These are phyloP conservation scores for Anaspis maculata DNA, from an alignment of 2,888 invertebrate genomes.

Conservation along the genomic window DNA sequence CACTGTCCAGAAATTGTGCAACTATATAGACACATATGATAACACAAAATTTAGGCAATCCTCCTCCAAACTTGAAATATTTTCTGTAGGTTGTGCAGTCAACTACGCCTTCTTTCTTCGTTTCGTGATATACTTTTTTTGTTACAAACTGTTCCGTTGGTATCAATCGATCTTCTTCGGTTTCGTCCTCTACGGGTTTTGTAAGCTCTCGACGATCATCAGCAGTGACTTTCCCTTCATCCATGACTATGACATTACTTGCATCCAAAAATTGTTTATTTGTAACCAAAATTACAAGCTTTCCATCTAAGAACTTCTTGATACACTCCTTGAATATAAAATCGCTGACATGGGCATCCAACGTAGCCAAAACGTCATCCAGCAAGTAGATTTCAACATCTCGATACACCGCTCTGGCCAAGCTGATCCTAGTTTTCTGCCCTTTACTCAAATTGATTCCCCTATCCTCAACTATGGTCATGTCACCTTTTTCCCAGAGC, in stretches of 20 bases:
- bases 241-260: slow-evolving; percentile 44
- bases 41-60: slow-evolving; percentile 4
- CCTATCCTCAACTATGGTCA: slow-evolving; percentile 66
- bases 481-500: slow-evolving; percentile 63
- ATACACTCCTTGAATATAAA: slow-evolving; percentile 64
- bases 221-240: slow-evolving; percentile 17
- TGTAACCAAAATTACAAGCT: slow-evolving; percentile 47
- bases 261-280: slow-evolving; percentile 34
- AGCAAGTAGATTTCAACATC: slow-evolving; percentile 65
- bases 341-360: slow-evolving; percentile 62
- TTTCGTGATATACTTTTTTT: slow-evolving; percentile 13
- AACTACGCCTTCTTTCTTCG: slow-evolving; percentile 12
- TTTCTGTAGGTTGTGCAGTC: slow-evolving; percentile 13
- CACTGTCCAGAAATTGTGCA: slow-evolving; percentile 10
- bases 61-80: slow-evolving; percentile 18
- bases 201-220: slow-evolving; percentile 40
- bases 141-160: slow-evolving; percentile 5
- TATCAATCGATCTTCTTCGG: slow-evolving; percentile 5
- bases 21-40: neutral
- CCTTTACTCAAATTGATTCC: slow-evolving; percentile 71
- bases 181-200: slow-evolving; percentile 20
- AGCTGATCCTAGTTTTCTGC: slow-evolving; percentile 68
- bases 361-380: slow-evolving; percentile 72
- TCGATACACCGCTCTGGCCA: slow-evolving; percentile 63
- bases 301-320: slow-evolving; percentile 45